A percentile compares a stretch with the other conserved stretches of the same genome.
These are phyloP conservation scores for Megaleporinus macrocephalus DNA, from an alignment of 2,113 vertebrate species.

Conservation along the genomic window DNA sequence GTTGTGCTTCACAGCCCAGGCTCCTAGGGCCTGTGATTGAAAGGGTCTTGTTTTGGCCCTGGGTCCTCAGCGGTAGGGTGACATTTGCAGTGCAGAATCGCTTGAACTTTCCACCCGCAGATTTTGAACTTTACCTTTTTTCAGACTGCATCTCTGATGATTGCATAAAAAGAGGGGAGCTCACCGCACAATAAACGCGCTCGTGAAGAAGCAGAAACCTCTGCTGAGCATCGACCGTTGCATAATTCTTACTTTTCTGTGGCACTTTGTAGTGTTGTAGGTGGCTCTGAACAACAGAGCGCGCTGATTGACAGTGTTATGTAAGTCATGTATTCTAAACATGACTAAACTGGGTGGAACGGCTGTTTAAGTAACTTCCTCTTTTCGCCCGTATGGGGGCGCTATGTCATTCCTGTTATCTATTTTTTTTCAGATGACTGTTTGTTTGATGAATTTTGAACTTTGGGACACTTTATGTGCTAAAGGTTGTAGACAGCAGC, in stretches of 20 bases:
- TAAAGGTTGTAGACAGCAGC: too few relatives aligned
- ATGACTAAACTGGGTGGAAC: not conserved
- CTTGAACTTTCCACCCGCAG: not conserved
- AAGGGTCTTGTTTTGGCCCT: not conserved
- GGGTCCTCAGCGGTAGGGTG: not conserved
- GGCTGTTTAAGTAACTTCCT: not conserved
- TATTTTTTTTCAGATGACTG: not conserved
- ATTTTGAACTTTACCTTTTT: constrained; percentile 29
- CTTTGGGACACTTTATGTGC: not conserved
- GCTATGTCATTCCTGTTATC: not conserved
- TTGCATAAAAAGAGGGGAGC: not conserved
- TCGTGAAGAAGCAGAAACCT: not conserved
- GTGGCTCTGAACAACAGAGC: not conserved
- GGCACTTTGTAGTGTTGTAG: not conserved
- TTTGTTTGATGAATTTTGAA: not conserved
- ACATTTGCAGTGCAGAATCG: constrained; percentile 23
- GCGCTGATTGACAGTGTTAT: not conserved
- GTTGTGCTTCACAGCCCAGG: not conserved
- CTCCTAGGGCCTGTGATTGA: not conserved
- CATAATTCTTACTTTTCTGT: not conserved
- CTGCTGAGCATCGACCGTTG: not conserved
- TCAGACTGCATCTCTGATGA: not conserved
- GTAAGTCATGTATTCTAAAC: not conserved
- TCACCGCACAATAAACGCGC: not conserved
- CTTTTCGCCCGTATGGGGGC: not conserved